Base-by-base conservation (phyloP, 2,113 vertebrate genomes). In the Oreochromis spilurus region DNA sequence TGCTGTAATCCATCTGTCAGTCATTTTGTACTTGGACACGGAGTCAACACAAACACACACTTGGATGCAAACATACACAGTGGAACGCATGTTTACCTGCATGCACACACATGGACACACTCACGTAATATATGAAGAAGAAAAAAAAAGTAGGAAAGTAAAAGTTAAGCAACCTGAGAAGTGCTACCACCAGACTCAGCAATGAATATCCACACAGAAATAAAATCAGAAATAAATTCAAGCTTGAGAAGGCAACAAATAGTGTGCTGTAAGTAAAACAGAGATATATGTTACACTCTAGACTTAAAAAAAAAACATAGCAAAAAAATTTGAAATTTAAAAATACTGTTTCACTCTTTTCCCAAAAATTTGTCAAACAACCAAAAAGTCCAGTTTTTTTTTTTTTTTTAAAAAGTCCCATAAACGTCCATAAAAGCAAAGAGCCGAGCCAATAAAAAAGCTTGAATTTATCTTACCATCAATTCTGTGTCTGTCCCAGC, bases 401-500 rank as follows among this genome's bases (percentile, higher is more conserved):
- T n/a, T n/a, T n/a, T n/a, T n/a, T n/a, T n/a, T n/a, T n/a, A n/a
- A n/a, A n/a, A n/a, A 88, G 85, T 93, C 50, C 84, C 26, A 54
- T 8, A 24, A 48, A 85, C 53, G 31, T 38, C 84, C 43, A 53
- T 9, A 16, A 52, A 88, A 80, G 45, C 34, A 83, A 82, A 87
- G 13, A 82, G 26, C 21, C 1, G 52, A 88, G 80, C 34, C 78
- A 79, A 62, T 65, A 62, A 79, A 86, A 84, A 89, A 21, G 81
- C 83, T 86, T 29, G 62, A 87, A 79, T 75, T 79, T 93, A 88
- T 94, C 95, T 96, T 96, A 96, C 96, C 96, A 96, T 96, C 90
- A 94, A 96, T 90, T 96, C 92, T 93, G 91, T 95, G 87, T 89
- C 83, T 91, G 94, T 96, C 94, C 96, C 95, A 94, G 92, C 94